Evolutionary conservation across 2,113 vertebrate species (phyloP), one percentile per base, ranked within the genome.

Genomic region (Cyprinus carpio): DNA sequence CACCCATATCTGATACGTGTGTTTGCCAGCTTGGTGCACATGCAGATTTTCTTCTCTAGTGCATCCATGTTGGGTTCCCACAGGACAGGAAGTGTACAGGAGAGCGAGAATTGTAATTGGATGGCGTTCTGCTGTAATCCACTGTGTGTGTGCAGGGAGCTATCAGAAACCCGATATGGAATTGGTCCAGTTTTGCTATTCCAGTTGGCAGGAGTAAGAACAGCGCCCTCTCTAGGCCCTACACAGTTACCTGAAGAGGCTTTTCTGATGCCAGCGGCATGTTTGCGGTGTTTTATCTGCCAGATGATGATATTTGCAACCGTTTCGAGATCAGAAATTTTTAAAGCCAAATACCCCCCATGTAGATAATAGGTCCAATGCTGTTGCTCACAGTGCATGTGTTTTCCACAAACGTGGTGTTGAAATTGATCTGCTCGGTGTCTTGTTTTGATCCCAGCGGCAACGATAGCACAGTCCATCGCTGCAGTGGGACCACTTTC

Each of bases 141-240:
- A 12, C 18, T 43, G 69, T 18, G 23, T 78, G 54, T 16, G n/a
- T 20, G 75, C 65, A 49, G 27, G 58, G 76, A 65, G n/a, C 12
- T 80, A 75, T 83, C 67, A 51, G 65, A 40, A 34, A 67, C 62
- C 12, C 4, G 37, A 79, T 18, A 67, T 75, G 62, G 74, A 83
- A 82, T 7, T 6, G 6, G 25, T 67, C 62, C 81, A 84, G 25
- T 23, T n/a, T 78, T 25, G 20, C 62, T 16, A 46, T n/a, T n/a
- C n/a, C n/a, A 71, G 58, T 51, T 78, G 51, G 23, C 75, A 67
- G 40, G 29, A 46, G 37, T 11, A 81, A 40, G 37, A 1, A 27
- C 56, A 64, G 58, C 37, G 12, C 37, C 78, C 56, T 81, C 78
- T 64, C n/a, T 43, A 16, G 76, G 54, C 56, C 25, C 10, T 40